Percentiles rank a stretch among this genome's conserved stretches.
phyloP scores from a whole-genome alignment of 2,113 vertebrate species.

The Gallinago media region DNA sequence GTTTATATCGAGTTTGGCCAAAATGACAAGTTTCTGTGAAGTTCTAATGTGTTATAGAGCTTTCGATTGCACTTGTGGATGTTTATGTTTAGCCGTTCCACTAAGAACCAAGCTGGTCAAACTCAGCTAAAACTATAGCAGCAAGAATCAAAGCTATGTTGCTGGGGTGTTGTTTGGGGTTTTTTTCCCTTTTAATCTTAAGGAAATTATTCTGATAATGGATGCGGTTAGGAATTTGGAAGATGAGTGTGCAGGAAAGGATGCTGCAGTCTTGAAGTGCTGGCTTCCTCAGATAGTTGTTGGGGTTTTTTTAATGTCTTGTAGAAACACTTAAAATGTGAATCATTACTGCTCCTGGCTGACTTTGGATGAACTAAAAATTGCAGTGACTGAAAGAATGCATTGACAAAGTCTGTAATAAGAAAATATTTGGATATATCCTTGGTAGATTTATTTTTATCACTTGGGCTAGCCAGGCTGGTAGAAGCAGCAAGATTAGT shows the following conservation, averaged over 20 bases:
- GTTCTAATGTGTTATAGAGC: not conserved
- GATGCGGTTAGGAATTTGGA: not conserved
- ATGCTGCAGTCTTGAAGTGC: not conserved
- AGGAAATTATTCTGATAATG: constrained; percentile 10
- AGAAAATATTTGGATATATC: not conserved
- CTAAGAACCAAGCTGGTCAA: not conserved
- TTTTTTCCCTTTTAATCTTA: not conserved
- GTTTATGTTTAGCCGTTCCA: not conserved
- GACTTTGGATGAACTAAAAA: constrained; percentile 38
- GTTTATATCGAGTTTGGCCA: not conserved
- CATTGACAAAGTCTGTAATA: not conserved
- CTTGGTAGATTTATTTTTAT: not conserved
- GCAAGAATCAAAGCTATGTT: not conserved
- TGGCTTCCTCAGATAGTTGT: not conserved
- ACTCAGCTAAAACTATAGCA: not conserved
- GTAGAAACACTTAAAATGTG: not conserved
- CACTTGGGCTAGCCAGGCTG: not conserved
- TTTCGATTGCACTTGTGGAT: not conserved
- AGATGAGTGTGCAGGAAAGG: not conserved
- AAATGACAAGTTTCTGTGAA: not conserved
- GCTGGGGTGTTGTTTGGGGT: not conserved
- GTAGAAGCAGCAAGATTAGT: not conserved
- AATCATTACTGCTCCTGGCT: constrained; percentile 8
- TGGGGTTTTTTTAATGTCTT: not conserved
- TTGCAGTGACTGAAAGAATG: not conserved